phyloP scores from a whole-genome alignment of 2,888 invertebrate genomes.

The Eupithecia inturbata region DNA sequence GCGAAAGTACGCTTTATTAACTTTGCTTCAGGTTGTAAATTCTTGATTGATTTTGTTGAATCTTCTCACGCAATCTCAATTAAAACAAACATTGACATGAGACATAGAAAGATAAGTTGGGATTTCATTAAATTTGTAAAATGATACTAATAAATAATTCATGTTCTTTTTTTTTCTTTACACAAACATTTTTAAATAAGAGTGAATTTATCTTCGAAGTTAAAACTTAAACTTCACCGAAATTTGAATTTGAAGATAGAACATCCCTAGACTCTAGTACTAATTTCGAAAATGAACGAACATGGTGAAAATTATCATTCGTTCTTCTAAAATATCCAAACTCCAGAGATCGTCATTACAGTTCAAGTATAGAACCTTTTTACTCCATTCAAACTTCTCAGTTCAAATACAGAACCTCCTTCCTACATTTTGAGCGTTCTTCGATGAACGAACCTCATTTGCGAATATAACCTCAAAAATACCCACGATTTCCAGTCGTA shows the following conservation, averaged over 20 bases:
- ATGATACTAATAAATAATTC: neutral
- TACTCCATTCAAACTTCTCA: neutral
- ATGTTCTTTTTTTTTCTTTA: neutral
- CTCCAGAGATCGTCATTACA: neutral
- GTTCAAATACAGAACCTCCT: constrained; percentile 1
- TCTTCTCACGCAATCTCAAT: neutral
- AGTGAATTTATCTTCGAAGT: neutral
- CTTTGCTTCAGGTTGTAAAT: constrained; percentile 12
- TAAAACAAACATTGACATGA: neutral
- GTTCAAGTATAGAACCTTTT: neutral
- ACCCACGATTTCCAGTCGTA: constrained; percentile 9
- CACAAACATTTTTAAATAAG: neutral
- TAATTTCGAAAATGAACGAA: neutral
- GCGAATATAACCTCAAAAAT: constrained; percentile 5
- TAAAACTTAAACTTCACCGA: neutral
- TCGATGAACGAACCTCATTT: constrained; percentile 3
- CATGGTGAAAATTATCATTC: neutral
- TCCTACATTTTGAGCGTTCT: neutral
- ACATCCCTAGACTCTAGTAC: neutral
- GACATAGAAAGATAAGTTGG: neutral
- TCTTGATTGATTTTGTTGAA: constrained; percentile 3
- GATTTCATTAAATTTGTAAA: neutral
- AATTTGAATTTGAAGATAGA: neutral
- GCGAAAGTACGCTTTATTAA: constrained; percentile 21
- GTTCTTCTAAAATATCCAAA: neutral